Evolutionary conservation across 2,888 invertebrate species (phyloP).

Genomic region (Sthenelais limicola): DNA sequence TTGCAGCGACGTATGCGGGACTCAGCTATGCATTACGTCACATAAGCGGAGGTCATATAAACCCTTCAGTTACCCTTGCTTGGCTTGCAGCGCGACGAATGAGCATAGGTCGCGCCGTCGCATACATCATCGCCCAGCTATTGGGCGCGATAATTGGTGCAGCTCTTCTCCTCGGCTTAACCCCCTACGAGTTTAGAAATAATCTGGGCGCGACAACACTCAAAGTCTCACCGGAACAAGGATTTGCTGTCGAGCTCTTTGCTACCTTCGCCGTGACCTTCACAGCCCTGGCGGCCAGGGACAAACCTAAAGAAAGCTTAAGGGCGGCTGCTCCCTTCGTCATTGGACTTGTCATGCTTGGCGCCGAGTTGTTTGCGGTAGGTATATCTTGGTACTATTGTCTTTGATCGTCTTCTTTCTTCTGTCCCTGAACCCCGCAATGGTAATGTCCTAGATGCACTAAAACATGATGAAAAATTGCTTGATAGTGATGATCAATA

Average conservation of each 20-base stretch:
- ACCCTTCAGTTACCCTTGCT: constrained; percentile 92
- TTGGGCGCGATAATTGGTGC: constrained; percentile 80
- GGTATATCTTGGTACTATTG: too few relatives aligned
- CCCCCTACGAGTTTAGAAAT: constrained; percentile 40
- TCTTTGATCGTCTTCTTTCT: too few relatives aligned
- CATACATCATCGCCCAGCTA: constrained; percentile 87
- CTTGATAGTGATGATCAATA: too few relatives aligned
- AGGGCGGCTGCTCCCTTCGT: constrained; percentile 35
- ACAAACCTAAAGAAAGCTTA: constrained; percentile 28
- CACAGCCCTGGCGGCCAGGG: constrained; percentile 46
- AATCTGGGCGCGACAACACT: constrained; percentile 48
- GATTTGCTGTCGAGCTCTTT: constrained; percentile 51
- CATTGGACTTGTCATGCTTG: constrained; percentile 38
- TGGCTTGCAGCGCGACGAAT: constrained; percentile 87
- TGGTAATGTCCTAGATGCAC: too few relatives aligned
- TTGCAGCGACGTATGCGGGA: constrained; percentile 89
- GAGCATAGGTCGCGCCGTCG: constrained; percentile 81
- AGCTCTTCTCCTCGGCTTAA: constrained; percentile 53
- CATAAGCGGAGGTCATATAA: constrained; percentile 91
- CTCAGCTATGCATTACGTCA: constrained; percentile 88
- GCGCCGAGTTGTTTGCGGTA: constrained; percentile 38
- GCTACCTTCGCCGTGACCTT: constrained; percentile 50
- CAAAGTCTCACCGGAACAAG: constrained; percentile 45
- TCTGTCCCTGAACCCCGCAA: too few relatives aligned
- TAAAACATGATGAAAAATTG: too few relatives aligned